Percentiles rank a stretch among this genome's conserved stretches.
Conservation (phyloP, 2,888 invertebrate genomes). For the Laspeyria flexula region DNA sequence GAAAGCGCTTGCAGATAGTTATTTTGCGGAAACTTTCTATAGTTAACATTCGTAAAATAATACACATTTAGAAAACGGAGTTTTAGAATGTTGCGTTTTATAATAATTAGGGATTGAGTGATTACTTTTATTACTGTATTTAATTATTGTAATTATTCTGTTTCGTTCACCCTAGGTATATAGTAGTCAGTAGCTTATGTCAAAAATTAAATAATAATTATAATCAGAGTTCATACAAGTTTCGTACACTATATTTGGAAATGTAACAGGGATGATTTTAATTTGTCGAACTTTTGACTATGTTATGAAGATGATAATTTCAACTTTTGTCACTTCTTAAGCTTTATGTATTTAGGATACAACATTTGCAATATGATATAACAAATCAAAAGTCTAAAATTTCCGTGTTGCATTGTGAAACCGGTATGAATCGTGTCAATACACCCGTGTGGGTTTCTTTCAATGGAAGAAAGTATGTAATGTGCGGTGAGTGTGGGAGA, state of each 20-base stretch:
- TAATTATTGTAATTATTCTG: too few species aligned
- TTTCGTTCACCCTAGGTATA: too few species aligned
- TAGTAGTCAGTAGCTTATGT: too few species aligned
- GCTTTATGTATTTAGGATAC: too few species aligned
- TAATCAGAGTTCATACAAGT: too few species aligned
- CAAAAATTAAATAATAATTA: too few species aligned
- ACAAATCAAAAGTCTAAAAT: conserved; percentile 67
- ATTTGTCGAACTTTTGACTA: too few species aligned
- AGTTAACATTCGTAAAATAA: conserved; percentile 52
- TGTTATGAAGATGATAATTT: too few species aligned
- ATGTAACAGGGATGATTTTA: too few species aligned
- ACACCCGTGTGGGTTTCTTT: conserved; percentile 71
- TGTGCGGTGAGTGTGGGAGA: conserved; percentile 50
- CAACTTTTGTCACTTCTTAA: too few species aligned
- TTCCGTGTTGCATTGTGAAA: conserved; percentile 75
- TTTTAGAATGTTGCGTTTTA: conserved; percentile 36
- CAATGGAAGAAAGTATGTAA: conserved; percentile 76
- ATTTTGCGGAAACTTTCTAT: conserved; percentile 66
- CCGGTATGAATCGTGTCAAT: conserved; percentile 76
- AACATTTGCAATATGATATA: conserved; percentile 52
- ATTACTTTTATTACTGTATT: too few species aligned
- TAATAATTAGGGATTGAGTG: conserved; percentile 20
- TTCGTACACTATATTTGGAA: too few species aligned
- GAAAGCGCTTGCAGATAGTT: conserved; percentile 60
- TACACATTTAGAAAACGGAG: conserved; percentile 40